Base-by-base conservation (phyloP, 2,113 vertebrate species). In the Nannobrachium achirus region DNA sequence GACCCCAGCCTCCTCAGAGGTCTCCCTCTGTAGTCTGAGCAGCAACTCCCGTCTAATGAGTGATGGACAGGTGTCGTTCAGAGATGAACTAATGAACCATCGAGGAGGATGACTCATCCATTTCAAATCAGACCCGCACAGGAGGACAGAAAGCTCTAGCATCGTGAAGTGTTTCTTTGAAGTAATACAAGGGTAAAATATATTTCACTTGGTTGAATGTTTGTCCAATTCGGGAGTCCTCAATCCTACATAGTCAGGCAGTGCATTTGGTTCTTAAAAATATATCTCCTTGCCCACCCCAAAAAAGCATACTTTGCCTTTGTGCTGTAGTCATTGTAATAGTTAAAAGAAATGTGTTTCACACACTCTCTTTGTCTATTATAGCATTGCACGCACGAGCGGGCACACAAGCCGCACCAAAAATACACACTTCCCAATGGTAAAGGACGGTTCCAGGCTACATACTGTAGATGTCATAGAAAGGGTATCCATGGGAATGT, bases 391-490 rank as follows among this genome's bases (percentile, higher is more conserved):
- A 49, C n/a, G n/a, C 53, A n/a, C 55, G n/a, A 42, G 7, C 63
- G 42, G 62, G 25, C 48, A 64, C 58, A 59, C 9, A 13, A 25
- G 42, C 15, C 38, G 44, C 59, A 51, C 10, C 45, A 11, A 1
- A 48, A 10, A 11, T 5, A 48, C 8, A 52, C 1, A 6, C 7
- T 16, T n/a, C 48, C 15, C 48, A 42, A 16, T 15, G n/a, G n/a
- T n/a, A n/a, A n/a, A n/a, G n/a, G n/a, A n/a, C n/a, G n/a, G n/a
- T n/a, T 15, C 7, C 52, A 39, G 56, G 60, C 49, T 66, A 16
- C 7, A 42, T n/a, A 62, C 10, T 10, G 5, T 45, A 69, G 61
- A 75, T 73, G 49, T 66, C 78, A 69, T 69, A 59, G 78, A 76
- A 70, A 79, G 66, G 2, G 46, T 49, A 13, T 8, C 50, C 50